phyloP scores from a whole-genome alignment of 64 coral and sea anemone species.

The Stylophora pistillata region DNA sequence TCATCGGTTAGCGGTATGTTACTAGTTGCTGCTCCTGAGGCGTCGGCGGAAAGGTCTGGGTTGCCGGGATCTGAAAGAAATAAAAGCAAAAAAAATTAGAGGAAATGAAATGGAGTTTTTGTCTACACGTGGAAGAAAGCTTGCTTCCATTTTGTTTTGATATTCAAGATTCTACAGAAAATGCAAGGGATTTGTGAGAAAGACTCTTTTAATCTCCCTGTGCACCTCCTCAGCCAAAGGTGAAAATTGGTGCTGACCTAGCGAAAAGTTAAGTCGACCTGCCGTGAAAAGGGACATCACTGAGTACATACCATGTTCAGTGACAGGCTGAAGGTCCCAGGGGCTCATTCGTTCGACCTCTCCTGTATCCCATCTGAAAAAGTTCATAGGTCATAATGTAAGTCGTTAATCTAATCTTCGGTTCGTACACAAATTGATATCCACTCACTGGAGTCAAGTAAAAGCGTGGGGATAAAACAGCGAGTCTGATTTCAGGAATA shows the following conservation, averaged over 20 bases:
- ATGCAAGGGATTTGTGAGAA: too few species aligned
- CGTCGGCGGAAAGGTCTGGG: constrained; percentile 63
- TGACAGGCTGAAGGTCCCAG: constrained; percentile 78
- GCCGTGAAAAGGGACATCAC: not conserved
- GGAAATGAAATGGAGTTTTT: not conserved
- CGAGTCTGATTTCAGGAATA: too few species aligned
- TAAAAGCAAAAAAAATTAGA: not conserved
- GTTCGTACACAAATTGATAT: too few species aligned
- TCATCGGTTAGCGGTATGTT: constrained; percentile 96
- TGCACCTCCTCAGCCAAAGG: not conserved
- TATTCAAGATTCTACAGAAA: too few species aligned
- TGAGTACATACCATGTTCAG: constrained; percentile 55
- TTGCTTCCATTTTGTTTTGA: too few species aligned
- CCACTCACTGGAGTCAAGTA: too few species aligned
- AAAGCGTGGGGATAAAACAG: too few species aligned
- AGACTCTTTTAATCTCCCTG: too few species aligned
- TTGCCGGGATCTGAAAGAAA: constrained; percentile 38
- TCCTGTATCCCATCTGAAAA: constrained; percentile 94
- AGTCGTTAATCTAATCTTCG: too few species aligned
- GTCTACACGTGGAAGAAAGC: too few species aligned
- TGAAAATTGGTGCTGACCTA: not conserved
- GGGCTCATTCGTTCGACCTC: constrained; percentile 99
- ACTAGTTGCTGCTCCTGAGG: constrained; percentile 84
- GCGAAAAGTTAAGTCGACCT: not conserved
- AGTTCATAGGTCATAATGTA: not conserved